Percentiles rank a stretch among this genome's conserved stretches.
These are phyloP conservation scores for Connochaetes taurinus DNA, from an alignment of 2,113 vertebrate genomes.

Conservation along the genomic window DNA sequence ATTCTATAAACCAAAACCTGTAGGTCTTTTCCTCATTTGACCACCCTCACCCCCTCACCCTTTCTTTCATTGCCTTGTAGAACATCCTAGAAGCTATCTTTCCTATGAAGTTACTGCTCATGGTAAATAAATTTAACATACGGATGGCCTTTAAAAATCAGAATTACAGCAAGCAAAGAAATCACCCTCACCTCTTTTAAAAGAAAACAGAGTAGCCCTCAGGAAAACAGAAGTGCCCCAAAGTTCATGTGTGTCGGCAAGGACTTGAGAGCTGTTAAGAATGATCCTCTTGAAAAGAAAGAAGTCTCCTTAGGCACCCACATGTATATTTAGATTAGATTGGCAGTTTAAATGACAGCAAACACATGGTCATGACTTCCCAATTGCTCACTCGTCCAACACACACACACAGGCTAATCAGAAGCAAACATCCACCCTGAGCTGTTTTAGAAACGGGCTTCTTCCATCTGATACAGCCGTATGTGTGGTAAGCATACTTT, in stretches of 20 bases:
- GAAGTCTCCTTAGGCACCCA: slow-evolving; percentile 42
- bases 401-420: slow-evolving; percentile 51
- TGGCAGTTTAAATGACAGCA: slow-evolving; percentile 77
- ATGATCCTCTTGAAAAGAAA: slow-evolving; percentile 62
- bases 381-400: slow-evolving; percentile 69
- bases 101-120: neutral
- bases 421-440: slow-evolving; percentile 54
- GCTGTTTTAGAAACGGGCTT: slow-evolving; percentile 55
- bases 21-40: neutral
- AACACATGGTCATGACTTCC: slow-evolving; percentile 74
- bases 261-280: slow-evolving; percentile 46
- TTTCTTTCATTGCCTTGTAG: neutral
- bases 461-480: slow-evolving; percentile 49
- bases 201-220: slow-evolving; percentile 43
- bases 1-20: neutral
- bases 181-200: slow-evolving; percentile 66
- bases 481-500: slow-evolving; percentile 28
- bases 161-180: slow-evolving; percentile 53
- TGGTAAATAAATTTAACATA: slow-evolving; percentile 52
- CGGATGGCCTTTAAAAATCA: slow-evolving; percentile 36
- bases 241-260: slow-evolving; percentile 31
- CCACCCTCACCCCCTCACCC: neutral
- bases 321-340: slow-evolving; percentile 71
- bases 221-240: slow-evolving; percentile 46
- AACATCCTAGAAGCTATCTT: slow-evolving; percentile 8